Evolutionary conservation across 2,888 invertebrate species (phyloP).

Genomic region (Emmelina monodactyla): DNA sequence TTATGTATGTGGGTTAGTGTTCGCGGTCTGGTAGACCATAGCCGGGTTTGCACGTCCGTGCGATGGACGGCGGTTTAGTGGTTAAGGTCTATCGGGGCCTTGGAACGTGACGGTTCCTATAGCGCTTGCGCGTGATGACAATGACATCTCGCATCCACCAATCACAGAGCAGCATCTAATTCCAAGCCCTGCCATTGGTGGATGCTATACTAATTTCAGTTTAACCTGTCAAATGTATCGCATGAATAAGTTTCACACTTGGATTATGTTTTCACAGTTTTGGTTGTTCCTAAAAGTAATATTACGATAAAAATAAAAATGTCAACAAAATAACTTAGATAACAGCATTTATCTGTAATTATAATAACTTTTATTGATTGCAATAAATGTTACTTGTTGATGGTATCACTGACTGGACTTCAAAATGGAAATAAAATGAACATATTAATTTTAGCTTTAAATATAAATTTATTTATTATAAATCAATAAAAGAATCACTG

Average conservation of each 20-base stretch:
- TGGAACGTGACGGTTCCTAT: conserved; percentile 2
- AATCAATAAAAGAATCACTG: conserved; percentile 23
- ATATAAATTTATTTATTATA: conserved; percentile 43
- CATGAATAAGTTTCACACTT: too few relatives aligned
- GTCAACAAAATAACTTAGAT: too few relatives aligned
- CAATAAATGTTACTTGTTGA: conserved; percentile 6
- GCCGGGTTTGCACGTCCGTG: not conserved
- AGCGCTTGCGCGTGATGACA: not conserved
- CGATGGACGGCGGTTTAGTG: not conserved
- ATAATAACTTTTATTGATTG: too few relatives aligned
- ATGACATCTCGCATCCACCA: not conserved
- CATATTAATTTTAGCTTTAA: conserved; percentile 49
- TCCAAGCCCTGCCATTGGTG: not conserved
- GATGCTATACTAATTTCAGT: too few relatives aligned
- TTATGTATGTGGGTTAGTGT: not conserved
- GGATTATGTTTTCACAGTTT: not conserved
- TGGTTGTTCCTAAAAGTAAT: not conserved
- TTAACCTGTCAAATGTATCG: too few relatives aligned
- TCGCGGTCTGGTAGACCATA: not conserved
- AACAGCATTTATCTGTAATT: too few relatives aligned
- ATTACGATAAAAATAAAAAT: too few relatives aligned
- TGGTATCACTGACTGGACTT: conserved; percentile 14
- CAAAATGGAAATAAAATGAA: conserved; percentile 20
- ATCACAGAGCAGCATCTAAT: not conserved
- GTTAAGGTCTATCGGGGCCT: not conserved